Evolutionary conservation across 1,140 invertebrate species (phyloP), one percentile per base, ranked within the genome.

Genomic region (Pectinophora gossypiella): DNA sequence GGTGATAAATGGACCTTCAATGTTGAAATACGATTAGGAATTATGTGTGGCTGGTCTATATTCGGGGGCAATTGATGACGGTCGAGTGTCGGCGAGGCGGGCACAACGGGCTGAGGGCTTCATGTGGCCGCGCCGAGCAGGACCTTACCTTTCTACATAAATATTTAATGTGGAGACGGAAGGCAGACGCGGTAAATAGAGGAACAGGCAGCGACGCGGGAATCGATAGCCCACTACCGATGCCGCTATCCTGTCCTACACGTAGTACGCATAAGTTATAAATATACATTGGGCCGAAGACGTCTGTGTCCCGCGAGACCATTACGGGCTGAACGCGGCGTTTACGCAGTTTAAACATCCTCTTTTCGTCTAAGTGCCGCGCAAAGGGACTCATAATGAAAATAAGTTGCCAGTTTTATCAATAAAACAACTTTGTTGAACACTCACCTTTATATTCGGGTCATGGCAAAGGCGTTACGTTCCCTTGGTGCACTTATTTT

Each of bases 141-240:
- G 36, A 3, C 36, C n/a, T 16, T 3, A 62, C 46, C 42, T 51
- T 48, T 38, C 44, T 55, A 27, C 56, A 68, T 72, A 72, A 68
- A 72, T 72, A 72, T 72, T 72, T 59, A 51, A 61, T 72, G 59
- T 50, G 54, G 49, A 46, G 49, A 50, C 51, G 46, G 45, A 60
- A 52, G 56, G 54, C 55, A 56, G 42, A 40, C 13, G 36, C 36
- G 36, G 36, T 40, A 40, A 16, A 40, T 40, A 16, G 10, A 40
- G 56, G 43, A 50, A 35, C 48, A 42, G 53, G 43, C 47, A 51
- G 15, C n/a, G n/a, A 15, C 36, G 16, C 36, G 36, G 16, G 56
- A 64, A 68, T 71, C 68, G 56, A 69, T 71, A 73, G 52, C 53
- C 56, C 42, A 57, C 52, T 56, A 52, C 50, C 9, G n/a, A 32